Evolutionary conservation across 2,113 vertebrate genomes (phyloP).

Genomic region (Aegithalos caudatus): DNA sequence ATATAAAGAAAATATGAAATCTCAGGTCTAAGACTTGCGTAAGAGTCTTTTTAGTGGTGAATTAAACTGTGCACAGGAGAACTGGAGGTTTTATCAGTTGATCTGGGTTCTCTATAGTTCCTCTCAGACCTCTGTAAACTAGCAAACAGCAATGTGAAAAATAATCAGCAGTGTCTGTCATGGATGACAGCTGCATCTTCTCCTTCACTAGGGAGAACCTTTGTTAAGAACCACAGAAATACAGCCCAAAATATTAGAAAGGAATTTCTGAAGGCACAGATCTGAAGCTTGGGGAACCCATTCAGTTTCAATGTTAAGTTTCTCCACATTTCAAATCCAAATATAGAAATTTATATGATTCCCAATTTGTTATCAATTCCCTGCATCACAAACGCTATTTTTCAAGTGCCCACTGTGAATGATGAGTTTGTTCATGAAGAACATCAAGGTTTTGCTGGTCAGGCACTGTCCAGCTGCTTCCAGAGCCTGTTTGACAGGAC

Average conservation of each 20-base stretch:
- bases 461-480: not conserved
- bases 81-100: not conserved
- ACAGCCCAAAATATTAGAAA: not conserved
- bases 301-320: not conserved
- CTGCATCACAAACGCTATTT: not conserved
- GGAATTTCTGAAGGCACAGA: not conserved
- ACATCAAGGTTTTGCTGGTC: not conserved
- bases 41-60: not conserved
- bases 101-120: not conserved
- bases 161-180: conserved; percentile 13
- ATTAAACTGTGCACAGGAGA: not conserved
- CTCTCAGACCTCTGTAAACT: conserved; percentile 26
- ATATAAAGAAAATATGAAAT: conserved; percentile 2
- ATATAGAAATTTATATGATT: fast-evolving
- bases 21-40: conserved; percentile 12
- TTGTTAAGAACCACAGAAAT: not conserved
- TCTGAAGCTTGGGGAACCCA: not conserved
- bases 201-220: not conserved
- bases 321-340: not conserved
- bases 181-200: not conserved
- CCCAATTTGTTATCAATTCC: not conserved
- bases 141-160: conserved; percentile 4
- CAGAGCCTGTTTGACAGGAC: not conserved
- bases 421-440: not conserved
- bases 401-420: not conserved